Base-by-base conservation (phyloP, 2,888 invertebrate genomes). In the Agonopterix arenella region DNA sequence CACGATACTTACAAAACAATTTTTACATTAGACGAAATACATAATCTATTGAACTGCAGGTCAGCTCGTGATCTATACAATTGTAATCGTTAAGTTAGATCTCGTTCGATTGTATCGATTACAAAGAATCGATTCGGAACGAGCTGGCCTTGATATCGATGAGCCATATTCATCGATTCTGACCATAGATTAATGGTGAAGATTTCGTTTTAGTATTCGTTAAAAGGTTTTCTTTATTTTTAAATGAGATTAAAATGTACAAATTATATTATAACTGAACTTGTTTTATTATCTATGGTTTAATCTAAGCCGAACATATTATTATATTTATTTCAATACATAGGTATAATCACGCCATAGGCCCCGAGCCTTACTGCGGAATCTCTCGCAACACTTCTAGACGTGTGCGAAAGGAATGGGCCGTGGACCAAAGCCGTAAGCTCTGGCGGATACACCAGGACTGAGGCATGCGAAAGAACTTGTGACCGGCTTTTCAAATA, bases 101-200 rank as follows among this genome's bases (percentile, higher is more conserved):
- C 75, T 73, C 63, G 64, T 58, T 18, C 62, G 77, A 74, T 79
- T 56, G 64, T 78, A 80, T 81, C 78, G 70, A 66, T 75, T 70
- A 68, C 70, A 70, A 70, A 70, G 76, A 74, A 73, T 70, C 77
- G 76, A 76, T 72, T 74, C 70, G 66, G 69, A 73, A 70, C 68
- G 68, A 65, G 59, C 67, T 74, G 75, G 67, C 75, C 76, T 76
- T 76, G 72, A 68, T 72, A 66, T 62, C 67, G 71, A 74, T 76
- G 73, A 68, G 57, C 51, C 40, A 46, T 66, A 38, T 18, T 66
- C 66, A 64, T 60, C 63, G 71, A 71, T 70, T 55, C 54, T 55
- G 62, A 60, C 63, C 55, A 58, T 58, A 71, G 77, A 79, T 79
- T 71, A 74, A 68, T 70, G 66, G 56, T 55, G 50, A 54, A 59